These are phyloP conservation scores for Drosophila barbarae DNA, from an alignment of 2,888 invertebrate species.

Conservation along the genomic window DNA sequence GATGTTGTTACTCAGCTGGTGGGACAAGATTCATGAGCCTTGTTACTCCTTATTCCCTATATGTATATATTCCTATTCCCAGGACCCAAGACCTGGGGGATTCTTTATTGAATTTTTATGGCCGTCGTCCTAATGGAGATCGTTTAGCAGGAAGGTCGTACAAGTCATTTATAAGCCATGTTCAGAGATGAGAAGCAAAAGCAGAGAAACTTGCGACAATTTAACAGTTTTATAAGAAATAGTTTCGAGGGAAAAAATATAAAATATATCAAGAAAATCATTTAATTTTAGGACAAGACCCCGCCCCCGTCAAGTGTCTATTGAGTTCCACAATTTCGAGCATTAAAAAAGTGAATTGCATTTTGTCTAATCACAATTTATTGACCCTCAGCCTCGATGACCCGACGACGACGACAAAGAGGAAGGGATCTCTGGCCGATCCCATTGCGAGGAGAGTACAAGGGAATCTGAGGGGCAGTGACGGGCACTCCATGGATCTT, in stretches of 20 bases:
- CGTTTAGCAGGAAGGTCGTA: slow-evolving; percentile 29
- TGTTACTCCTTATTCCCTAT: slow-evolving; percentile 3
- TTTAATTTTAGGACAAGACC: background rate
- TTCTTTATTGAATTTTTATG: slow-evolving; percentile 39
- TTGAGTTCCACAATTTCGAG: background rate
- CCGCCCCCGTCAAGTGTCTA: slow-evolving; percentile 8
- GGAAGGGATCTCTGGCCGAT: slow-evolving; percentile 1
- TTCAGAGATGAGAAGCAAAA: background rate
- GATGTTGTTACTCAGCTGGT: slow-evolving; percentile 14
- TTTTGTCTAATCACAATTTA: slow-evolving; percentile 50
- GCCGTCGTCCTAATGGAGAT: slow-evolving; percentile 31
- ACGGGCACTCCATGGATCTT: slow-evolving; percentile 29
- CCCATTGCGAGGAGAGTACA: background rate
- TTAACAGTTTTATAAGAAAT: background rate
- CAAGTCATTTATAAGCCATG: slow-evolving; percentile 1
- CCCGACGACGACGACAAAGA: slow-evolving; percentile 21
- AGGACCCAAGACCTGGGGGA: background rate
- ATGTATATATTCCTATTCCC: slow-evolving; percentile 3
- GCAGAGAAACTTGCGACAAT: background rate
- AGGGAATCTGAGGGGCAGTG: slow-evolving; percentile 6
- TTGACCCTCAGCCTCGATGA: slow-evolving; percentile 50
- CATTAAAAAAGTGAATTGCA: slow-evolving; percentile 24
- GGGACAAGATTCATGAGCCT: slow-evolving; percentile 32
- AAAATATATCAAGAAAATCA: background rate
- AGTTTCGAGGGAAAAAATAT: background rate